Percentiles rank a stretch among this genome's conserved stretches.
These are phyloP conservation scores for Diglossa cyanea DNA, from an alignment of 2,797 vertebrate species.

Conservation along the genomic window DNA sequence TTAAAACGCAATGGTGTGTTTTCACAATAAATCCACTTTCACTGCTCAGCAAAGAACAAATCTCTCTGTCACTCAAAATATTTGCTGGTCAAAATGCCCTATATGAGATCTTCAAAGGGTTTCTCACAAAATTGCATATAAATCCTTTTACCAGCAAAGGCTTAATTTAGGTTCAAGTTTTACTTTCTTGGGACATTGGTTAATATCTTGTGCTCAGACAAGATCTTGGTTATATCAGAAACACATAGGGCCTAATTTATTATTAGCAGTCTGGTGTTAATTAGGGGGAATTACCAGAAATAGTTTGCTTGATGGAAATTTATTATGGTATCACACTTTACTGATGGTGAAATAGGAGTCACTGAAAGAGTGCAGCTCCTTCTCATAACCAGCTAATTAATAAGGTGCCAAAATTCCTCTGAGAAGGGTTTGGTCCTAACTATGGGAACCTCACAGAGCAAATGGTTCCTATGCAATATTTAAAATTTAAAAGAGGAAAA, in stretches of 20 bases:
- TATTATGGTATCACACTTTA: slow-evolving; percentile 79
- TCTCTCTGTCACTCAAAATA: slow-evolving; percentile 66
- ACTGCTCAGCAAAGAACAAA: slow-evolving; percentile 70
- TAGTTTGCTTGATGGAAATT: slow-evolving; percentile 81
- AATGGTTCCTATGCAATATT: slow-evolving; percentile 72
- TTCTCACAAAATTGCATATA: slow-evolving; percentile 72
- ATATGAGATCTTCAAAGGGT: slow-evolving; percentile 75
- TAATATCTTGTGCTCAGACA: slow-evolving; percentile 74
- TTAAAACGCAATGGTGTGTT: slow-evolving; percentile 73
- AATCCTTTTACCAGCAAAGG: slow-evolving; percentile 73
- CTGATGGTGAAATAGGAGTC: slow-evolving; percentile 79
- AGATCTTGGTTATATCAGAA: slow-evolving; percentile 85
- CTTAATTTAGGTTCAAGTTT: slow-evolving; percentile 75
- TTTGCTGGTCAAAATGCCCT: slow-evolving; percentile 70
- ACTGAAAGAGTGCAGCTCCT: slow-evolving; percentile 80
- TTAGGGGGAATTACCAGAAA: slow-evolving; percentile 84
- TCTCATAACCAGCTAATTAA: slow-evolving; percentile 81
- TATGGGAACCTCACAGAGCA: slow-evolving; percentile 70
- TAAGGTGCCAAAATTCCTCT: slow-evolving; percentile 80
- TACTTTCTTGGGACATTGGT: slow-evolving; percentile 67
- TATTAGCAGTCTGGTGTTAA: slow-evolving; percentile 83
- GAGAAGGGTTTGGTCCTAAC: slow-evolving; percentile 74
- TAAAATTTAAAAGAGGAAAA: slow-evolving; percentile 77
- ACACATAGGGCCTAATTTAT: slow-evolving; percentile 79
- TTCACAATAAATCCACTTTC: slow-evolving; percentile 78